Percentiles rank a stretch among this genome's conserved stretches.
These are phyloP conservation scores for Micoletzkya japonica DNA, from an alignment of 2,888 invertebrate genomes.

Conservation along the genomic window DNA sequence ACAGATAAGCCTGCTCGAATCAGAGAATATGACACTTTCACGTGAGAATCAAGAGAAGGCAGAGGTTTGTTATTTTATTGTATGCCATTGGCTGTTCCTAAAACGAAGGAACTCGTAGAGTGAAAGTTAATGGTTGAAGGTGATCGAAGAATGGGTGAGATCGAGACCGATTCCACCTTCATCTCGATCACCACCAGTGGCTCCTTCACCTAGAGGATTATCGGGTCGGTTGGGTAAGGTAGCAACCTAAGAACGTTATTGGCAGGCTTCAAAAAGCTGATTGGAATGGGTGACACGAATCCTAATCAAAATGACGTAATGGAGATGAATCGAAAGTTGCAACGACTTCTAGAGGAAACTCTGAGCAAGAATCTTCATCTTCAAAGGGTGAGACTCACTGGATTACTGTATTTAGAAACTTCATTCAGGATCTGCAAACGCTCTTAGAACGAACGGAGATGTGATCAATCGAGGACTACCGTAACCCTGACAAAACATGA, in stretches of 20 bases:
- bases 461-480: constrained; percentile 27
- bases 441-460: constrained; percentile 44
- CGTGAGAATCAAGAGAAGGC: constrained; percentile 45
- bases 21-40: constrained; percentile 33
- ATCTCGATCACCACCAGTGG: background rate
- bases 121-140: background rate
- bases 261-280: constrained; percentile 39
- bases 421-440: constrained; percentile 44
- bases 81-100: background rate
- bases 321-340: constrained; percentile 50
- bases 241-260: too few species aligned
- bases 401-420: background rate
- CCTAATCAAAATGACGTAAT: constrained; percentile 34
- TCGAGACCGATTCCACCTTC: constrained; percentile 10
- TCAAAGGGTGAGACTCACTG: constrained; percentile 35
- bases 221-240: background rate
- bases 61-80: constrained; percentile 26
- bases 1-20: constrained; percentile 37
- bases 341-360: constrained; percentile 49
- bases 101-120: background rate
- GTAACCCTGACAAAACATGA: background rate
- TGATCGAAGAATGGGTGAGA: constrained; percentile 23
- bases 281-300: constrained; percentile 35
- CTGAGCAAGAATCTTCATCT: constrained; percentile 48
- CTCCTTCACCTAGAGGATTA: constrained; percentile 6